A percentile compares a stretch with the other conserved stretches of the same genome.
Evolutionary conservation across 2,888 invertebrate genomes (phyloP).

Genomic region (Escarpia spicata): DNA sequence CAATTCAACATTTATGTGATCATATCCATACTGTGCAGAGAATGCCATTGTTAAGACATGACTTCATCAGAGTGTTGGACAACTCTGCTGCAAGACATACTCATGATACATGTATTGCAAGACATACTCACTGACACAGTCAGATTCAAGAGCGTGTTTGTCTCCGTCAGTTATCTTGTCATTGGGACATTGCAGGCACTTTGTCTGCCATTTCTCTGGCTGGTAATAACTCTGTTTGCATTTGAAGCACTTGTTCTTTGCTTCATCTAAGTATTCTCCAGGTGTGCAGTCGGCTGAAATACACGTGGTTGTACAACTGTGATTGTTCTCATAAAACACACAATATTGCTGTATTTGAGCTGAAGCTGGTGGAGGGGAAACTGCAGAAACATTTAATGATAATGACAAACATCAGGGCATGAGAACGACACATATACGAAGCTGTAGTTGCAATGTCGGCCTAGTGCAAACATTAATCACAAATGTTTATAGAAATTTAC

Average conservation of each 20-base stretch:
- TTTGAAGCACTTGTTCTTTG: neutral
- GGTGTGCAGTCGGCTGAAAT: neutral
- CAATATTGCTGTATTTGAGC: neutral
- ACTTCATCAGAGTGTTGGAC: neutral
- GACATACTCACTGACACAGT: slow-evolving; percentile 2
- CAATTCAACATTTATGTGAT: neutral
- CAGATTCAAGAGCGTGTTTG: neutral
- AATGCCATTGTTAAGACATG: neutral
- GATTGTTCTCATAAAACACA: neutral
- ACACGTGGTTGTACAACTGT: neutral
- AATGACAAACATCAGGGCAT: neutral
- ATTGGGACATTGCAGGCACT: neutral
- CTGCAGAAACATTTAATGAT: neutral
- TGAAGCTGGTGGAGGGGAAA: neutral
- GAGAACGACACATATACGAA: too few species aligned
- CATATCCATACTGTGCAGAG: neutral
- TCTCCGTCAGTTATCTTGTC: neutral
- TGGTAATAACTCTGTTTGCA: neutral
- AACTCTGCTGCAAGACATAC: neutral
- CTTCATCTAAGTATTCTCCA: neutral
- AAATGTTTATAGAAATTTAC: too few species aligned
- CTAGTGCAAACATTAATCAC: too few species aligned
- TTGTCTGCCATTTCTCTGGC: neutral
- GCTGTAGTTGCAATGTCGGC: too few species aligned
- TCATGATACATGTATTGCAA: neutral